Evolutionary conservation across 2,797 vertebrate genomes (phyloP), one percentile per base, ranked within the genome.

Genomic region (Synanceia verrucosa): DNA sequence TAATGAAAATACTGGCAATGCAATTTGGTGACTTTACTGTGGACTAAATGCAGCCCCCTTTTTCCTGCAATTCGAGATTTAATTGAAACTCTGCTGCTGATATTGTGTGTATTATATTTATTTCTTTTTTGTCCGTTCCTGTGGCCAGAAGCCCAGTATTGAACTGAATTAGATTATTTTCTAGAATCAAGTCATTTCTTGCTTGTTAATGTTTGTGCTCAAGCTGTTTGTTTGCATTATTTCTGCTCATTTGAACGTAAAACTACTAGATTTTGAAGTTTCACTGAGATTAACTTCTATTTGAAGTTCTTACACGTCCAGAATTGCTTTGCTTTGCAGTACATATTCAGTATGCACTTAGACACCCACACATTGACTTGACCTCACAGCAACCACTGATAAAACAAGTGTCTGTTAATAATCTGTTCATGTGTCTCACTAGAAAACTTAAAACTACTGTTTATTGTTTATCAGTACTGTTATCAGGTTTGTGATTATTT

Each of bases 311-410:
- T 12, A 13, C 74, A 62, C 7, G 33, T 58, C 57, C 26, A 57
- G 28, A 82, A 57, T 37, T 37, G 34, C 64, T 73, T 73, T 69
- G 18, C 62, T 51, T 67, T 70, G 57, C 47, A 47, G 21, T 73
- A 76, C 24, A 46, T 26, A 41, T 36, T 78, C 56, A 53, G 39
- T 37, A 47, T 47, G 21, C 47, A 68, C 43, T 26, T 19, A 57
- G 28, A 68, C 33, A 41, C 37, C 34, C 39, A 21, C 28, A 23
- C 39, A 47, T 14, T n/a, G n/a, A 13, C n/a, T 51, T 58, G 47
- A 55, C 58, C n/a, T 3, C 19, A 63, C 11, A 51, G 29, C 9
- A 63, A 4, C 62, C 53, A 44, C 16, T 60, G 51, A 56, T 56
- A 24, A 33, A 65, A 68, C 1, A 33, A 6, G 0, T 51, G 18